A percentile compares a stretch with the other conserved stretches of the same genome.
These are phyloP conservation scores for Acromyrmex heyeri DNA, from an alignment of 1,140 invertebrate species.

Conservation along the genomic window DNA sequence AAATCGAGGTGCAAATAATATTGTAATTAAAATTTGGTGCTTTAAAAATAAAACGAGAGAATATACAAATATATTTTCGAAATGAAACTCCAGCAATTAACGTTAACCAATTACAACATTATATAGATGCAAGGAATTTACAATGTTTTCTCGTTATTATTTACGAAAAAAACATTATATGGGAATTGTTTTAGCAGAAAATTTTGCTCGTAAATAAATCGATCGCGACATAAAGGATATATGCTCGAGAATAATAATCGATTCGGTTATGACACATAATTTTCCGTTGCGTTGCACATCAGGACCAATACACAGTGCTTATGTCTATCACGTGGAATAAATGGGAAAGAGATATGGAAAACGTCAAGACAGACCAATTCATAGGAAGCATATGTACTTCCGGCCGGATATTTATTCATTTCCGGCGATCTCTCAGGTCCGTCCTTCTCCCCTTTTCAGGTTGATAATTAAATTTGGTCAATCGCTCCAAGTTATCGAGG, in stretches of 20 bases:
- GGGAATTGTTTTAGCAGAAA: neutral
- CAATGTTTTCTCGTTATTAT: neutral
- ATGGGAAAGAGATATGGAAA: slow-evolving; percentile 3
- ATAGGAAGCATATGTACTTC: slow-evolving; percentile 29
- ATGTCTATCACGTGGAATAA: neutral
- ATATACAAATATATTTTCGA: too few relatives aligned
- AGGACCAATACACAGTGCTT: neutral
- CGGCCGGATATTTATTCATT: slow-evolving; percentile 75
- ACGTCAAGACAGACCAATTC: neutral
- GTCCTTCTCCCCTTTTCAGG: neutral
- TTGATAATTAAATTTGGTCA: slow-evolving; percentile 46
- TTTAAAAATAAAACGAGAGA: neutral
- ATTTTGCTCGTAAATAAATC: slow-evolving; percentile 5
- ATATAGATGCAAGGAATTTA: neutral
- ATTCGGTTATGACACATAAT: slow-evolving; percentile 1
- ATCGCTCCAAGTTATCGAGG: neutral
- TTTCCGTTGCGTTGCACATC: slow-evolving; percentile 14
- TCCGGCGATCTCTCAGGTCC: slow-evolving; percentile 50
- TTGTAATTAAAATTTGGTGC: neutral
- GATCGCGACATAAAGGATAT: neutral
- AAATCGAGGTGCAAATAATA: neutral
- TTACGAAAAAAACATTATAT: neutral
- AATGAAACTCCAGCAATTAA: neutral
- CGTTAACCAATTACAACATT: neutral
- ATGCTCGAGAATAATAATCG: neutral